phyloP scores from a whole-genome alignment of 2,797 vertebrate genomes.

The Harpagifer antarcticus region DNA sequence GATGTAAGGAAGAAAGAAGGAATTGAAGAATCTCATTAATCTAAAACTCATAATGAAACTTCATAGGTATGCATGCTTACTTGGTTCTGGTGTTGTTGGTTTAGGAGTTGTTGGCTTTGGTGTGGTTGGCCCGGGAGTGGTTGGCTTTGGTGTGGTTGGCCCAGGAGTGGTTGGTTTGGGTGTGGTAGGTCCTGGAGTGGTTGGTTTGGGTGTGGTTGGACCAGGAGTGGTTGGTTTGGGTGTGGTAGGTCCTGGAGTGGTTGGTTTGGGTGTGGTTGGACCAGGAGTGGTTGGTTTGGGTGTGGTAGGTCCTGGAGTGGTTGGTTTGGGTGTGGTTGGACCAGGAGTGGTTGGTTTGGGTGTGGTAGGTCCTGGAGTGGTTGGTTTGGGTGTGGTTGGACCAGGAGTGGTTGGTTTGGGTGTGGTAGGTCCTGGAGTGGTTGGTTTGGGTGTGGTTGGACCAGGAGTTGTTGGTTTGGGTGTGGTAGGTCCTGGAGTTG shows the following conservation, averaged over 20 bases:
- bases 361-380: not conserved
- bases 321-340: slow-evolving; percentile 37
- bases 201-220: slow-evolving; percentile 5
- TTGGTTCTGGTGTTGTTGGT: slow-evolving; percentile 11
- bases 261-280: slow-evolving; percentile 10
- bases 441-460: slow-evolving; percentile 14
- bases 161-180: slow-evolving; percentile 9
- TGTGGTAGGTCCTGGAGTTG: not conserved
- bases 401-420: slow-evolving; percentile 36
- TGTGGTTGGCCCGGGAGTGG: not conserved
- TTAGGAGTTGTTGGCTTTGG: not conserved
- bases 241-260: slow-evolving; percentile 15
- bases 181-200: slow-evolving; percentile 17
- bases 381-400: not conserved
- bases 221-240: slow-evolving; percentile 10
- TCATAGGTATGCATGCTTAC: slow-evolving; percentile 33
- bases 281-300: not conserved
- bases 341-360: slow-evolving; percentile 14
- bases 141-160: not conserved
- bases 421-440: slow-evolving; percentile 1
- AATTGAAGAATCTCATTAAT: not conserved
- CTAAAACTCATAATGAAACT: not conserved
- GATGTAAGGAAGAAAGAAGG: not conserved
- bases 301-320: not conserved
- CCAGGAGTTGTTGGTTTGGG: slow-evolving; percentile 12